Evolutionary conservation across 2,797 vertebrate species (phyloP).

Genomic region (Morelia viridis): DNA sequence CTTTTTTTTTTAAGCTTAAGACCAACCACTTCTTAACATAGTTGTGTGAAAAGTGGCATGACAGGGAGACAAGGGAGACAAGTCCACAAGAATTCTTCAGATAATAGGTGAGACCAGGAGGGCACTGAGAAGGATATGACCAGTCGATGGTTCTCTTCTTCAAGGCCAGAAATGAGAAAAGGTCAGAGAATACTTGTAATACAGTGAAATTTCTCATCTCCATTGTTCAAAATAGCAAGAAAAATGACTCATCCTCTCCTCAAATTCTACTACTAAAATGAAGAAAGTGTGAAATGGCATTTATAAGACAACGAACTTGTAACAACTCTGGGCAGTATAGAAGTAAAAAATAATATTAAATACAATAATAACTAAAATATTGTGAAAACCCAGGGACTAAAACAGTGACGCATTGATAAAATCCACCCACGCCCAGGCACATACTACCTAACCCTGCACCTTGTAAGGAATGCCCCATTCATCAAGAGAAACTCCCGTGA

Average conservation of each 20-base stretch:
- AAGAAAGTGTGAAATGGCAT: background rate
- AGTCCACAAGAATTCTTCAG: too few relatives aligned
- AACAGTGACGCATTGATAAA: background rate
- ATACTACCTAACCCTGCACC: background rate
- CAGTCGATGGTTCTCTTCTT: too few relatives aligned
- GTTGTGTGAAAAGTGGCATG: background rate
- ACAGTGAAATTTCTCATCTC: too few relatives aligned
- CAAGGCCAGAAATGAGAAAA: too few relatives aligned
- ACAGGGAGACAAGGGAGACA: too few relatives aligned
- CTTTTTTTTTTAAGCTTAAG: background rate
- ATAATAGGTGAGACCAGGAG: too few relatives aligned
- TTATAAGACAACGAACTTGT: background rate
- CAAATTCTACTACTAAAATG: background rate
- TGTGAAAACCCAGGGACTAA: background rate
- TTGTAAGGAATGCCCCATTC: too few relatives aligned
- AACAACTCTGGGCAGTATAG: background rate
- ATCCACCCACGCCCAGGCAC: background rate
- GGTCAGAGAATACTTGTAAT: too few relatives aligned
- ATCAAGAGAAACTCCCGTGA: too few relatives aligned
- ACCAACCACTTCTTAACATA: background rate
- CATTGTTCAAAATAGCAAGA: too few relatives aligned
- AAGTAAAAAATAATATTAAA: background rate
- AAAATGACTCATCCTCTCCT: too few relatives aligned
- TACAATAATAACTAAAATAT: background rate
- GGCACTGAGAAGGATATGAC: too few relatives aligned